phyloP scores from a whole-genome alignment of 2,113 vertebrate genomes.

The Alligator mississippiensis region DNA sequence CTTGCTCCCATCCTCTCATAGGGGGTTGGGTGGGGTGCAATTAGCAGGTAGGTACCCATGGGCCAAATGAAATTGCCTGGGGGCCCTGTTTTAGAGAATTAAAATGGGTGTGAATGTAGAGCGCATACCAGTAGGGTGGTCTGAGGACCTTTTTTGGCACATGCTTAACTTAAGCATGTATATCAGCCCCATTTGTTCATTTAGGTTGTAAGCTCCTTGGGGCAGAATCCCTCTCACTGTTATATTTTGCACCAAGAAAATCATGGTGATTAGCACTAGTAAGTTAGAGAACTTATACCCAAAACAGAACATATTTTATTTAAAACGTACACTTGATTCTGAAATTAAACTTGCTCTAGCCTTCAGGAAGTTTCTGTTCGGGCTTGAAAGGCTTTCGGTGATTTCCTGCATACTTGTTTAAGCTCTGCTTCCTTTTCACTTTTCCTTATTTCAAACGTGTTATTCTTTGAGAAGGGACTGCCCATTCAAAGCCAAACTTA shows the following conservation, averaged over 20 bases:
- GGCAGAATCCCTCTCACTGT: background rate
- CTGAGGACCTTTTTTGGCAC: background rate
- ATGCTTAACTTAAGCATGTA: background rate
- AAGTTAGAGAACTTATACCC: background rate
- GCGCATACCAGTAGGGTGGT: background rate
- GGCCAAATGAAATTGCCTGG: no score
- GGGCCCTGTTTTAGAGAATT: background rate
- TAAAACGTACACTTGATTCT: background rate
- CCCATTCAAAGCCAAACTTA: conserved; percentile 1
- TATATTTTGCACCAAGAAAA: background rate
- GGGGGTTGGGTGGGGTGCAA: no score
- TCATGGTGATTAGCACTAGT: conserved; percentile 28
- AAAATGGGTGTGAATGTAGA: background rate
- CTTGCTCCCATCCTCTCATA: no score
- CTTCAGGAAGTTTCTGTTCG: conserved; percentile 34
- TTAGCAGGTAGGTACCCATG: no score
- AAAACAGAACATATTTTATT: conserved; percentile 1
- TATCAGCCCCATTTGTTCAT: background rate
- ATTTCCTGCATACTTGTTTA: background rate
- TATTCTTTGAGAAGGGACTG: background rate
- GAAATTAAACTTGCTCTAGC: conserved; percentile 21
- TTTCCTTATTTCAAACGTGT: background rate
- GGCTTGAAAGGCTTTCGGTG: background rate
- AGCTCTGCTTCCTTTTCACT: background rate
- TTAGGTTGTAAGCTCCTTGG: background rate